Conservation (phyloP, 1,140 invertebrate genomes). For the Melitaea cinxia region DNA sequence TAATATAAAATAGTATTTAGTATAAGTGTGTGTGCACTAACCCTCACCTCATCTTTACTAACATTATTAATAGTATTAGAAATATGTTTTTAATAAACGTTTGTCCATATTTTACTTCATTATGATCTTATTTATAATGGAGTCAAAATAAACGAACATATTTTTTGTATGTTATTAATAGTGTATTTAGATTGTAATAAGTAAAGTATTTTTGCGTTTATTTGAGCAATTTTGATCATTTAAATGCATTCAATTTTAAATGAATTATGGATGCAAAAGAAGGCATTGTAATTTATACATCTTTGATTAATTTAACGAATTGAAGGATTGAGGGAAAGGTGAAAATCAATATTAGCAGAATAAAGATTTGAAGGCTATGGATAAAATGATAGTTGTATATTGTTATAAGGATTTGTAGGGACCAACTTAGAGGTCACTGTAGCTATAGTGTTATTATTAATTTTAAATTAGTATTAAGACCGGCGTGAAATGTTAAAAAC, state of each 20-base stretch:
- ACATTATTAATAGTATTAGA: background rate
- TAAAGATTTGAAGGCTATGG: too few species aligned
- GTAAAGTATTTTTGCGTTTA: too few species aligned
- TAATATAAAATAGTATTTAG: background rate
- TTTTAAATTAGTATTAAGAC: too few species aligned
- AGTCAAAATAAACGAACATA: background rate
- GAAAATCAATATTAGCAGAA: too few species aligned
- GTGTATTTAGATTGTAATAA: too few species aligned
- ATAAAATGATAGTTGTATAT: background rate
- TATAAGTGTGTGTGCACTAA: background rate
- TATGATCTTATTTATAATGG: background rate
- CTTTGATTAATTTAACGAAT: too few species aligned
- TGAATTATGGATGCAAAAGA: too few species aligned
- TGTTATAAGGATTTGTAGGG: background rate
- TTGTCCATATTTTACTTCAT: background rate
- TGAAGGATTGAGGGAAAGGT: too few species aligned
- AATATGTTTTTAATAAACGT: background rate
- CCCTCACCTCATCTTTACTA: constrained; percentile 5
- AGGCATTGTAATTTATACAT: too few species aligned
- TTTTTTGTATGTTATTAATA: background rate
- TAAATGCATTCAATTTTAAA: too few species aligned
- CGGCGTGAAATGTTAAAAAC: too few species aligned
- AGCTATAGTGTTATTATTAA: background rate
- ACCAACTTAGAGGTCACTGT: background rate
- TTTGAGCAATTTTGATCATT: too few species aligned